Evolutionary conservation across 2,888 invertebrate genomes (phyloP), one percentile per base, ranked within the genome.

Genomic region (Pycnomerus fuliginosus): DNA sequence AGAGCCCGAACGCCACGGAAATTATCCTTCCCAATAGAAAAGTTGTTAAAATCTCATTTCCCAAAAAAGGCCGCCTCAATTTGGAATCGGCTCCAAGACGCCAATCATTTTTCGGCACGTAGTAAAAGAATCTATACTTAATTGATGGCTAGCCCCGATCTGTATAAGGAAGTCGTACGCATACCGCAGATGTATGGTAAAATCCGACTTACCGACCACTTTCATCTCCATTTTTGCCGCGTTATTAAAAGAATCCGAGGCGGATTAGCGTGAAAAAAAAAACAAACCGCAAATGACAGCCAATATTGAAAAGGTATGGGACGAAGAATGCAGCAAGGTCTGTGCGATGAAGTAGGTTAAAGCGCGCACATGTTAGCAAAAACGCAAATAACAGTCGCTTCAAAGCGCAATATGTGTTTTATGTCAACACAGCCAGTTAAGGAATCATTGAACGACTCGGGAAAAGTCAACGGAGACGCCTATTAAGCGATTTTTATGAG

Each of bases 331-430:
- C 30, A 33, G 32, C 40, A 29, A 39, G 42, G 42, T 34, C 37
- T 32, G 15, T 24, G 39, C 30, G 40, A 28, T 16, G 38, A 50
- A 48, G 48, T 53, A 48, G 52, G 52, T 50, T 53, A 53, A 30
- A 31, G 11, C 27, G 28, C 47, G 40, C 47, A 53, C 49, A 47
- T 49, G 45, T 40, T 48, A 16, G 45, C 40, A 40, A 40, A 43
- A 41, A 40, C 34, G 30, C 30, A 31, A 51, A 51, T 43, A 42
- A 31, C 27, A 24, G 13, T 31, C 42, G 8, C 20, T 25, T 25
- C 25, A 8, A 10, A 25, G 25, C 11, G 25, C 11, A 10, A n/a
- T n/a, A n/a, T n/a, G n/a, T n/a, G n/a, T 20, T 20, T 20, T 20
- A 8, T 8, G 4, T 20, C 8, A 20, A 5, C 8, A 20, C 4